A percentile compares a stretch with the other conserved stretches of the same genome.
Conservation (phyloP, 2,113 vertebrate genomes). For the Sinocyclocheilus anshuiensis region DNA sequence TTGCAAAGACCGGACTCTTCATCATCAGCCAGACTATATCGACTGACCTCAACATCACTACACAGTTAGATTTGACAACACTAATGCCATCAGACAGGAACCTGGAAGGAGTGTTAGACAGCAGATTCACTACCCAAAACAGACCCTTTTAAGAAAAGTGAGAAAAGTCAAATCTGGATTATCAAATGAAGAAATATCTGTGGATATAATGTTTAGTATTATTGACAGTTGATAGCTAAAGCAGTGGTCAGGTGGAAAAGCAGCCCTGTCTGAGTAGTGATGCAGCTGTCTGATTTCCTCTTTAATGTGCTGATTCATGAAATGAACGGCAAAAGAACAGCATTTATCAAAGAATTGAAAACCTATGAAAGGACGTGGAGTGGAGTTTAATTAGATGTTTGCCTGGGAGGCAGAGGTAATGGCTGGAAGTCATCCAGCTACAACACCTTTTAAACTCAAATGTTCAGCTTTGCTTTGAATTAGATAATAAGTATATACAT, state of each 20-base stretch:
- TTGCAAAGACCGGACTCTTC: not conserved
- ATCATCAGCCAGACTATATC: not conserved
- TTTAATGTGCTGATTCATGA: conserved; percentile 15
- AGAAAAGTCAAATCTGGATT: not conserved
- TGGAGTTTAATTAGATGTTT: conserved; percentile 27
- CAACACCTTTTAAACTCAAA: conserved; percentile 19
- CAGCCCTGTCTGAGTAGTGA: not conserved
- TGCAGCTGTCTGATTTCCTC: not conserved
- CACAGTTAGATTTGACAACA: not conserved
- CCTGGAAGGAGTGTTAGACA: not conserved
- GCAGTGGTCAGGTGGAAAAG: not conserved
- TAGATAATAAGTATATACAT: not conserved
- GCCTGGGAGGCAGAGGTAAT: not conserved
- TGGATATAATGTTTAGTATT: not conserved
- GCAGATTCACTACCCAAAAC: not conserved
- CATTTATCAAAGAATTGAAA: conserved; percentile 19
- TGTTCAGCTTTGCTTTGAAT: not conserved
- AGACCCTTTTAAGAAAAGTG: not conserved
- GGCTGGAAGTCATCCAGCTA: conserved; percentile 14
- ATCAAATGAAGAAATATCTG: not conserved
- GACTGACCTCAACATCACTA: not conserved
- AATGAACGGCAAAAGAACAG: not conserved
- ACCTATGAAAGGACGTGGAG: not conserved
- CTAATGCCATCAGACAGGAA: not conserved
- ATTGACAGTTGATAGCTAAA: not conserved